Evolutionary conservation across 2,888 invertebrate genomes (phyloP), one percentile per base, ranked within the genome.

Genomic region (Sicus ferrugineus): DNA sequence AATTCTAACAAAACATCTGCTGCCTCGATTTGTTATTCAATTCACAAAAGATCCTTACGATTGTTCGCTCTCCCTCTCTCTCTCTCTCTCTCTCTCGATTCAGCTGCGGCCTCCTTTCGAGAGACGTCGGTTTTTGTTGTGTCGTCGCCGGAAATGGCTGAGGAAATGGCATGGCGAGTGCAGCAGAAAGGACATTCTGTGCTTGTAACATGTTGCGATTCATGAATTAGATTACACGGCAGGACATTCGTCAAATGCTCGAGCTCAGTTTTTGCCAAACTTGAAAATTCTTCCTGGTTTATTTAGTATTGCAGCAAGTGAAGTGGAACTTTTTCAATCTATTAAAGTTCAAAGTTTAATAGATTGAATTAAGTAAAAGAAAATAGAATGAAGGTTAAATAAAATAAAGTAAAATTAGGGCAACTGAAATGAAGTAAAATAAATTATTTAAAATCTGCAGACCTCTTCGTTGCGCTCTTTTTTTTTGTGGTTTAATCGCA

Each of bases 21-120:
- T 69, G 42, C 34, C 67, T 58, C 72, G 67, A 72, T 72, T 72
- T 72, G 69, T 72, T 72, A 72, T 72, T 70, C 72, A 67, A 72
- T 70, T 69, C 72, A 72, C 72, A 72, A 62, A 67, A 68, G 61
- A 52, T 67, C 61, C 67, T 42, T 31, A 42, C 30, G 58, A 58
- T 58, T 66, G 66, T 66, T 9, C 42, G 5, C 11, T n/a, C 16
- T 42, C 42, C 42, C 11, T 3, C 42, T 3, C n/a, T n/a, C n/a
- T 34, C 34, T n/a, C 34, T 34, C 34, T 7, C 34, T 34, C 11
- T 34, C 11, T 34, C 34, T 34, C 34, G n/a, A n/a, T n/a, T 34
- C 11, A 7, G 34, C 34, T 34, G 11, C 34, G 6, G 6, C 34
- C 5, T 34, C 34, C 31, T 52, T 3, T 50, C 31, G 11, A 4